Base-by-base conservation (phyloP, 2,113 vertebrate genomes). In the Corythornis vintsioides region DNA sequence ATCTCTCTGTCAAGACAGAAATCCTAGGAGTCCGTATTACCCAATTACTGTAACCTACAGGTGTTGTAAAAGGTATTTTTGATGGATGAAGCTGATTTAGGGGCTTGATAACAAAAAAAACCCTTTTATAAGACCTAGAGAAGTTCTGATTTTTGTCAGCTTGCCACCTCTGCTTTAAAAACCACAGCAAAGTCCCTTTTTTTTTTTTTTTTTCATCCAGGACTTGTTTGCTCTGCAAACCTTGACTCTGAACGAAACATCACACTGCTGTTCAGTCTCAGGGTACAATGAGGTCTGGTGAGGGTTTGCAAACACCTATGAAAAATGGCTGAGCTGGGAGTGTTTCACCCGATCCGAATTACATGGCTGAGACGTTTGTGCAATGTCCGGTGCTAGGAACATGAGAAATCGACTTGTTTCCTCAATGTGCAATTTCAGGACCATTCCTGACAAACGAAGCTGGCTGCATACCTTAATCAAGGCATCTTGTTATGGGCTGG, bases 391-490 rank as follows among this genome's bases (percentile, higher is more conserved):
- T 20, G 47, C 64, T 77, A 53, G 81, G 86, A 89, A 77, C 40
- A 26, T 83, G 95, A 95, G 89, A 69, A 90, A 91, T 79, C 57
- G 55, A 66, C 73, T 90, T 14, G 16, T 55, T 90, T 83, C 88
- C 76, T 91, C 3, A 0, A 17, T 15, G 52, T 91, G 79, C 79
- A 81, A 43, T 92, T 93, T 79, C 89, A 77, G 84, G 67, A 40
- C 75, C 7, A 3, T 59, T 75, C 83, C 86, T 95, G 93, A 95
- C 95, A 95, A 97, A 95, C 88, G 35, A 83, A 96, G 81, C 92
- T 64, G 4, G 83, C 93, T 93, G 95, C 93, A 95, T 95, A 87
- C 91, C 95, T 95, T 97, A 95, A 96, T 95, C 95, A 97, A 96
- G 90, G 95, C 86, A 92, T 79, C 88, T 92, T 92, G 89, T 96